phyloP scores from a whole-genome alignment of 2,888 invertebrate genomes.

The Rhamphomyia laevipes region DNA sequence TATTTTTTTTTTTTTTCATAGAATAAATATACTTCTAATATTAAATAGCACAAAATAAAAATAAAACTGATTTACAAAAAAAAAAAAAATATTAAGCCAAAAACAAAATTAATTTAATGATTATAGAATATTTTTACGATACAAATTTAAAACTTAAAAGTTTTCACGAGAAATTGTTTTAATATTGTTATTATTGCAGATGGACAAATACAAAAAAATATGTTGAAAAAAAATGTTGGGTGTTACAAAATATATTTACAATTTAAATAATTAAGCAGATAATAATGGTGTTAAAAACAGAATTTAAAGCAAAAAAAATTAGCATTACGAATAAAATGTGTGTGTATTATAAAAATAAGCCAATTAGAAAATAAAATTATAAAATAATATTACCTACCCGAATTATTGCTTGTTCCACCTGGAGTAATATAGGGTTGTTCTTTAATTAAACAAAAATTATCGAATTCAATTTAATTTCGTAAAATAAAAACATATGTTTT shows the following conservation, averaged over 20 bases:
- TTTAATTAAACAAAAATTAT: slow-evolving; percentile 37
- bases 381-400: slow-evolving; percentile 36
- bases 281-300: neutral
- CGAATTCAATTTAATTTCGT: neutral
- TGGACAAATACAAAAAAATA: slow-evolving; percentile 4
- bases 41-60: too few species aligned
- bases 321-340: neutral
- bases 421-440: slow-evolving; percentile 40
- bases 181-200: neutral
- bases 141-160: too few species aligned
- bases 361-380: neutral
- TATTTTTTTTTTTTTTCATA: too few species aligned
- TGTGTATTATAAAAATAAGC: neutral
- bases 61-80: too few species aligned
- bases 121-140: too few species aligned
- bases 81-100: too few species aligned
- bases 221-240: neutral
- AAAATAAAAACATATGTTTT: too few species aligned
- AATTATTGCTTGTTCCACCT: slow-evolving; percentile 40
- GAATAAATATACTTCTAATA: too few species aligned
- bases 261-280: slow-evolving; percentile 1
- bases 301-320: too few species aligned
- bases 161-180: too few species aligned
- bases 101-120: too few species aligned
- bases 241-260: neutral